A percentile compares a stretch with the other conserved stretches of the same genome.
Evolutionary conservation across 2,113 vertebrate species (phyloP).

Genomic region (Nibea albiflora): DNA sequence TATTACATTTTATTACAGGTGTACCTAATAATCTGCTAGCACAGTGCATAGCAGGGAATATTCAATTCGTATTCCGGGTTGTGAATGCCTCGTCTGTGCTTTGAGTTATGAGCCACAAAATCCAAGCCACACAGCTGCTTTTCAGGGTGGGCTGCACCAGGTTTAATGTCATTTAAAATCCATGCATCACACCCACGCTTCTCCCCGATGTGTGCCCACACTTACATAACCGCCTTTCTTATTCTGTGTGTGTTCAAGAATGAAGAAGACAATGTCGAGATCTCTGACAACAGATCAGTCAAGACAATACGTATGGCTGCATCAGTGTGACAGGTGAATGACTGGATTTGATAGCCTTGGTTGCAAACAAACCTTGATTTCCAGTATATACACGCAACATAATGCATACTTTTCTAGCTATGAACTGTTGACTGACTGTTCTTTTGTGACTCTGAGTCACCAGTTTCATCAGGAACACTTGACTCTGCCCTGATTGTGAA

Average conservation of each 20-base stretch:
- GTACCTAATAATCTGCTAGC: not conserved
- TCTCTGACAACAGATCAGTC: not conserved
- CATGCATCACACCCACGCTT: constrained; percentile 20
- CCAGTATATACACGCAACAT: not conserved
- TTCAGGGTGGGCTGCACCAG: constrained; percentile 14
- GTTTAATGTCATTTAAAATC: constrained; percentile 65
- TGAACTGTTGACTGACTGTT: constrained; percentile 2
- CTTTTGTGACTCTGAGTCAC: constrained; percentile 9
- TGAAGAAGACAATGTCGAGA: constrained; percentile 16
- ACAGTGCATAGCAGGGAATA: not conserved
- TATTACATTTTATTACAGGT: not conserved
- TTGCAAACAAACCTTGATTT: not conserved
- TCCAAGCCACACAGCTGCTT: constrained; percentile 17
- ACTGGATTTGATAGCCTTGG: not conserved
- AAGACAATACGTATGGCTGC: not conserved
- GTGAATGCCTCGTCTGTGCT: constrained; percentile 8
- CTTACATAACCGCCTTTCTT: constrained; percentile 19
- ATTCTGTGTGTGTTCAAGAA: constrained; percentile 35
- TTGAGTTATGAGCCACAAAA: constrained; percentile 26
- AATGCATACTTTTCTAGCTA: not conserved
- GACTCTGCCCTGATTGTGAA: not conserved
- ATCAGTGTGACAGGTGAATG: constrained; percentile 14
- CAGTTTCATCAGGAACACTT: constrained; percentile 9
- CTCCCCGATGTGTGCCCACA: constrained; percentile 3
- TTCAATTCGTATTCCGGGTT: constrained; percentile 11